phyloP scores from a whole-genome alignment of 2,888 invertebrate species.

The Hofmannophila pseudospretella region DNA sequence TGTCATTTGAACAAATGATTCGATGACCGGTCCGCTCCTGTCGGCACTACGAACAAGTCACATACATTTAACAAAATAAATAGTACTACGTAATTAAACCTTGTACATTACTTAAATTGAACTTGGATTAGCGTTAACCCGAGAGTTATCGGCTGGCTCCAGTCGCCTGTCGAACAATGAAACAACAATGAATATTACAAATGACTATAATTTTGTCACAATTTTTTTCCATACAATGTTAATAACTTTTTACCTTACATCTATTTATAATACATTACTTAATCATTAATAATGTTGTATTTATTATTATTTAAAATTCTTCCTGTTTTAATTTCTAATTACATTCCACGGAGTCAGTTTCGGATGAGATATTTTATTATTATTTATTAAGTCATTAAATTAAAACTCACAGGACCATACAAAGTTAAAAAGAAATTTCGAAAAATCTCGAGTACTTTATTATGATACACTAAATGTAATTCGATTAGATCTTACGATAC shows the following conservation, averaged over 20 bases:
- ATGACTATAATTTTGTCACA: slow-evolving; percentile 80
- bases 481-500: slow-evolving; percentile 76
- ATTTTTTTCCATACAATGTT: slow-evolving; percentile 78
- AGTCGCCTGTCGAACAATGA: too few species aligned
- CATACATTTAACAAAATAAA: too few species aligned
- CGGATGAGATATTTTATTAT: slow-evolving; percentile 53
- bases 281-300: slow-evolving; percentile 70
- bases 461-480: slow-evolving; percentile 73
- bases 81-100: too few species aligned
- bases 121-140: too few species aligned
- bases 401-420: slow-evolving; percentile 55
- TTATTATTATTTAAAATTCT: slow-evolving; percentile 72
- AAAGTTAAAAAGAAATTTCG: slow-evolving; percentile 61
- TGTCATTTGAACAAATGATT: too few species aligned
- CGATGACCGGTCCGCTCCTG: too few species aligned
- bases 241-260: slow-evolving; percentile 76
- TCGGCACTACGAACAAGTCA: too few species aligned
- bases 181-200: slow-evolving; percentile 76
- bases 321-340: slow-evolving; percentile 72
- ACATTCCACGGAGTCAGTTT: slow-evolving; percentile 66
- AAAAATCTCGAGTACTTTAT: slow-evolving; percentile 57
- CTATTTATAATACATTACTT: slow-evolving; percentile 78
- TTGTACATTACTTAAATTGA: too few species aligned
- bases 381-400: slow-evolving; percentile 27
- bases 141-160: too few species aligned